A percentile compares a stretch with the other conserved stretches of the same genome.
Conservation (phyloP, 2,797 vertebrate species). For the Rachycentron canadum region DNA sequence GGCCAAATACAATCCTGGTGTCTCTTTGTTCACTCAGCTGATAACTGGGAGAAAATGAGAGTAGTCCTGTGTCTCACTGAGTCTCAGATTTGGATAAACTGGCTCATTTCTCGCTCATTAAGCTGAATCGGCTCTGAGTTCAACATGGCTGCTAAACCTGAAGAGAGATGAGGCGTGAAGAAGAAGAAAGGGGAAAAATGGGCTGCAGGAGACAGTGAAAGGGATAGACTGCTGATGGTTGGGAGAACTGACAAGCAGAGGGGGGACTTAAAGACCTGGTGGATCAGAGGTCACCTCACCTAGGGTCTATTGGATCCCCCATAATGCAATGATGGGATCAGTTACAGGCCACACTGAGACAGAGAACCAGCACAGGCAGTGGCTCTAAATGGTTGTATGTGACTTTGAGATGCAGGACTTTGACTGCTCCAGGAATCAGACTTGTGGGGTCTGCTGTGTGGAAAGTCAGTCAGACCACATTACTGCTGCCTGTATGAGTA, state of each 20-base stretch:
- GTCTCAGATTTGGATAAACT: constrained; percentile 69
- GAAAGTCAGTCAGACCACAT: constrained; percentile 78
- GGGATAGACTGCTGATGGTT: constrained; percentile 70
- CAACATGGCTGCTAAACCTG: constrained; percentile 59
- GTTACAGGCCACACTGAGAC: constrained; percentile 72
- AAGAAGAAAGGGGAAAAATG: constrained; percentile 49
- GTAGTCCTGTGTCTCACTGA: not conserved
- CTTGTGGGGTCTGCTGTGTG: constrained; percentile 64
- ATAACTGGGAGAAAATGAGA: constrained; percentile 39
- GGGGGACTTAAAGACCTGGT: constrained; percentile 50
- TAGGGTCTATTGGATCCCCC: constrained; percentile 66
- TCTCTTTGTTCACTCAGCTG: constrained; percentile 44
- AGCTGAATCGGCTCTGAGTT: constrained; percentile 51
- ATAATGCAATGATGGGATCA: constrained; percentile 81
- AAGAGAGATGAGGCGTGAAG: constrained; percentile 41
- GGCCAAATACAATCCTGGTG: constrained; percentile 24
- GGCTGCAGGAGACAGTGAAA: constrained; percentile 59
- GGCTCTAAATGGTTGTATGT: constrained; percentile 65
- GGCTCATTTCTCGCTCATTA: constrained; percentile 63
- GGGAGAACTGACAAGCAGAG: constrained; percentile 71
- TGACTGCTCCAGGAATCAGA: constrained; percentile 63
- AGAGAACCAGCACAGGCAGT: constrained; percentile 68
- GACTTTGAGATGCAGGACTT: constrained; percentile 74
- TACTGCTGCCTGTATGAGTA: constrained; percentile 67
- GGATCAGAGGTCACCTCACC: constrained; percentile 76